Percentiles rank a stretch among this genome's conserved stretches.
These are phyloP conservation scores for Drosophila rellima DNA, from an alignment of 2,888 invertebrate species.

Conservation along the genomic window DNA sequence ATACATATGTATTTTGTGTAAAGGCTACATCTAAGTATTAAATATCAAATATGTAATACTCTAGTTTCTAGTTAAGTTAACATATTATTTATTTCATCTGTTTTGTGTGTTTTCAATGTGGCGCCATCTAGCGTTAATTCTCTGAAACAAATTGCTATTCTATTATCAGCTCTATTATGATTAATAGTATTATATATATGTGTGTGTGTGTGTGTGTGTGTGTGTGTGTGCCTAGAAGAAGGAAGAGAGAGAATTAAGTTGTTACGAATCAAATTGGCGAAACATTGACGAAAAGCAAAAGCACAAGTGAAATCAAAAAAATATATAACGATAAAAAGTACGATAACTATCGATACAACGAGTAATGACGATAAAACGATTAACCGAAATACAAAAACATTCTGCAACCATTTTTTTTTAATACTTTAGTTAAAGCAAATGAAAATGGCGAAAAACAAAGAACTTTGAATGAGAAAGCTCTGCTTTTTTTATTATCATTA, in stretches of 20 bases:
- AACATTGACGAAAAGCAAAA: conserved; percentile 21
- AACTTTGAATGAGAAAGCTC: conserved; percentile 61
- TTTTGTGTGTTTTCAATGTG: conserved; percentile 15
- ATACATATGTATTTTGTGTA: conserved; percentile 33
- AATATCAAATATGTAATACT: conserved; percentile 78
- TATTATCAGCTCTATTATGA: conserved; percentile 39
- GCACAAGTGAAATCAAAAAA: conserved; percentile 25
- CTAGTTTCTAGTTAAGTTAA: conserved; percentile 64
- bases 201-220: conserved; percentile 10
- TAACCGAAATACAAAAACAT: conserved; percentile 53
- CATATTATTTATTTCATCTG: conserved; percentile 73
- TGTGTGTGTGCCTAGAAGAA: conserved; percentile 38
- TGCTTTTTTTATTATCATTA: conserved; percentile 61
- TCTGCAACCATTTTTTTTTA: conserved; percentile 37
- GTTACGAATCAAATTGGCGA: conserved; percentile 28
- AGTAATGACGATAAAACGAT: conserved; percentile 23
- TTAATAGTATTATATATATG: conserved; percentile 21
- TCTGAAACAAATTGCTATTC: conserved; percentile 19
- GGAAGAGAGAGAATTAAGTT: conserved; percentile 1
- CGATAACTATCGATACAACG: conserved; percentile 4
- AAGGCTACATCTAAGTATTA: conserved; percentile 78
- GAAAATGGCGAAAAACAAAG: conserved; percentile 31
- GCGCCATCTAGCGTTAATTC: conserved; percentile 28
- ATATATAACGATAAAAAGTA: conserved; percentile 5
- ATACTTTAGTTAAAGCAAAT: conserved; percentile 27